Percentiles rank a stretch among this genome's conserved stretches.
Conservation (phyloP, 2,797 vertebrate genomes). For the Lindbergichthys nudifrons region DNA sequence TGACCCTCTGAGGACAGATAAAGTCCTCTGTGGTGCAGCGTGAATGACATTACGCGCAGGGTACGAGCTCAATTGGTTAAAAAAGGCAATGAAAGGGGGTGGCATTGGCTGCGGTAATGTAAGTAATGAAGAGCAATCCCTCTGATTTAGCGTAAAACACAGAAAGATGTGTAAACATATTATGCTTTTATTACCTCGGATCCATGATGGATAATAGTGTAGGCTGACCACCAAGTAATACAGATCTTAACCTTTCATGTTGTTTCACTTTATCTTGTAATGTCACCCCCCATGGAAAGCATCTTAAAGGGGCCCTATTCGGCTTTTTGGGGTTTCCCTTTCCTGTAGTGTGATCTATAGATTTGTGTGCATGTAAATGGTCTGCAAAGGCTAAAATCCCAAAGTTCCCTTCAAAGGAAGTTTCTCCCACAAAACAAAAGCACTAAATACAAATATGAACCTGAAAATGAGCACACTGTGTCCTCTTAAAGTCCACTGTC, state of each 20-base stretch:
- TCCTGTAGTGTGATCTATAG: too few species aligned
- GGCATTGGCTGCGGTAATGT: conserved; percentile 35
- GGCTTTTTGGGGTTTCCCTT: too few species aligned
- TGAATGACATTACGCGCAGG: conserved; percentile 45
- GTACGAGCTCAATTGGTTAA: conserved; percentile 38
- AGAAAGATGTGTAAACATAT: conserved; percentile 54
- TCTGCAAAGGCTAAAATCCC: too few species aligned
- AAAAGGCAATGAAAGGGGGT: conserved; percentile 35
- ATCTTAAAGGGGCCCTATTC: neutral
- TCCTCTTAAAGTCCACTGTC: conserved; percentile 12
- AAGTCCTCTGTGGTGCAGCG: conserved; percentile 46
- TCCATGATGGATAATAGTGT: conserved; percentile 25
- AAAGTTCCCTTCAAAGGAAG: too few species aligned
- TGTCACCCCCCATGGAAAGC: conserved; percentile 12
- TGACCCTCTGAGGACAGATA: conserved; percentile 70
- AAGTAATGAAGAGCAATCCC: conserved; percentile 48
- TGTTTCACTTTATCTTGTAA: conserved; percentile 10
- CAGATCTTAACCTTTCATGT: conserved; percentile 7
- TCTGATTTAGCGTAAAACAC: conserved; percentile 46
- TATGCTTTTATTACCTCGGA: conserved; percentile 42
- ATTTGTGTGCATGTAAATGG: too few species aligned
- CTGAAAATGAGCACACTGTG: too few species aligned
- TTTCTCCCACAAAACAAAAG: too few species aligned
- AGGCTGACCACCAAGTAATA: conserved; percentile 15
- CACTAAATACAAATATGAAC: too few species aligned